These are phyloP conservation scores for Drosophila birchii DNA, from an alignment of 2,888 invertebrate species.

Conservation along the genomic window DNA sequence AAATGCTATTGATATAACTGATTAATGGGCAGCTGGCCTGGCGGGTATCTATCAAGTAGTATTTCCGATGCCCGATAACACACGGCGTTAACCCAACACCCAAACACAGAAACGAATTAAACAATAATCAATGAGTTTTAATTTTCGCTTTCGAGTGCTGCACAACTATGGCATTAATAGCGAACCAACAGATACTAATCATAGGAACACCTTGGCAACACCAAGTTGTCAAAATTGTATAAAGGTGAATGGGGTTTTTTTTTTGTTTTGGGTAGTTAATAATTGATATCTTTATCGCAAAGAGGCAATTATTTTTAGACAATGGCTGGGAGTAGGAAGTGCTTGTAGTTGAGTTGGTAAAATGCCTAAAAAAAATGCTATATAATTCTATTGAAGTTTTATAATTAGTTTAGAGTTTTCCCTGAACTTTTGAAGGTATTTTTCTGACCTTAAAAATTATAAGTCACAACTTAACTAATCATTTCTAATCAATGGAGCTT, in stretches of 20 bases:
- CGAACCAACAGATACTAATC: slow-evolving; percentile 15
- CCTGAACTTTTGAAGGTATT: not conserved
- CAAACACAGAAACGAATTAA: slow-evolving; percentile 23
- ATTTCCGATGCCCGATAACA: slow-evolving; percentile 61
- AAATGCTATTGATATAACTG: slow-evolving; percentile 41
- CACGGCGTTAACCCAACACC: slow-evolving; percentile 17
- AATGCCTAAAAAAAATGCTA: not conserved
- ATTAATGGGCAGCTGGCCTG: slow-evolving; percentile 51
- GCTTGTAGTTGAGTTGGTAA: not conserved
- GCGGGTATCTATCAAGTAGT: slow-evolving; percentile 63
- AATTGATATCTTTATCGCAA: not conserved
- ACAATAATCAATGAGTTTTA: slow-evolving; percentile 37
- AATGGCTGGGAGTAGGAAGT: not conserved
- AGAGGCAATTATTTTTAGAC: not conserved
- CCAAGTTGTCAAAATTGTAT: not conserved
- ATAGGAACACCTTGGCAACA: slow-evolving; percentile 29
- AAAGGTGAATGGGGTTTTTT: not conserved
- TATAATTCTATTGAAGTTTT: not conserved
- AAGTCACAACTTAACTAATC: slow-evolving; percentile 4
- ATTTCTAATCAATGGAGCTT: slow-evolving; percentile 18
- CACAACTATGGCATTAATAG: slow-evolving; percentile 10
- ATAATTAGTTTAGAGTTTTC: not conserved
- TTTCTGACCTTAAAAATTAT: not conserved
- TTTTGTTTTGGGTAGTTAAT: not conserved
- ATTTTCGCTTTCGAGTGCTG: slow-evolving; percentile 30